Conservation (phyloP, 1,140 invertebrate genomes). For the Hylyphantes graminicola region DNA sequence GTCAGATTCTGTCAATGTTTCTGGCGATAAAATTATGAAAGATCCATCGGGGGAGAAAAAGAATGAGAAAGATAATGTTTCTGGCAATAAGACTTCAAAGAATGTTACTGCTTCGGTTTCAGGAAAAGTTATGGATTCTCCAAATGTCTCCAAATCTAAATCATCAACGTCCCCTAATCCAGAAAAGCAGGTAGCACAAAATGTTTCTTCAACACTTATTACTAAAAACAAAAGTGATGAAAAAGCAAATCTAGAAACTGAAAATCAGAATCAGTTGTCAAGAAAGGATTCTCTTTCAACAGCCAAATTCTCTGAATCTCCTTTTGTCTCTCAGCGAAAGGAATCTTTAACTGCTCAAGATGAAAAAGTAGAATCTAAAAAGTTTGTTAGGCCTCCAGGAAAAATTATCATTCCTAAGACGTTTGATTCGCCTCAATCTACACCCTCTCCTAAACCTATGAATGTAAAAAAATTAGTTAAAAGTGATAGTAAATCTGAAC, state of each 20-base stretch:
- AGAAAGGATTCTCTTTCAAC: constrained; percentile 1
- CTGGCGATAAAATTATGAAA: neutral
- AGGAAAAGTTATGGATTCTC: constrained; percentile 36
- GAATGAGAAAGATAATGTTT: neutral
- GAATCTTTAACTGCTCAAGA: constrained; percentile 29
- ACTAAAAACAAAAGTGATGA: neutral
- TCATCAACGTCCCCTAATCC: neutral
- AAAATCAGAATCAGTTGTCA: neutral
- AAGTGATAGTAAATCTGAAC: constrained; percentile 2
- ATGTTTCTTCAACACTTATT: neutral
- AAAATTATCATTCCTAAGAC: constrained; percentile 60
- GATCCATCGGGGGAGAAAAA: neutral
- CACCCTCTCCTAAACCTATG: constrained; percentile 46
- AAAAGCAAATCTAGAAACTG: constrained; percentile 5
- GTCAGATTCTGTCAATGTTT: constrained; percentile 10
- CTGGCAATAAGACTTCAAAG: neutral
- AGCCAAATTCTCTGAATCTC: constrained; percentile 1
- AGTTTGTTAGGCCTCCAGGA: constrained; percentile 39
- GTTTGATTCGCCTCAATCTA: constrained; percentile 52
- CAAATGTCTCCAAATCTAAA: neutral
- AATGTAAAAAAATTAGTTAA: constrained; percentile 20
- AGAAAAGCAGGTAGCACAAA: no score
- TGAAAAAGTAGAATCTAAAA: constrained; percentile 39
- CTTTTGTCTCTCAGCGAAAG: neutral
- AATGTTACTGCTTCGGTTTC: neutral